Conservation (phyloP, 1,140 invertebrate species). For the Ceratitis capitata region DNA sequence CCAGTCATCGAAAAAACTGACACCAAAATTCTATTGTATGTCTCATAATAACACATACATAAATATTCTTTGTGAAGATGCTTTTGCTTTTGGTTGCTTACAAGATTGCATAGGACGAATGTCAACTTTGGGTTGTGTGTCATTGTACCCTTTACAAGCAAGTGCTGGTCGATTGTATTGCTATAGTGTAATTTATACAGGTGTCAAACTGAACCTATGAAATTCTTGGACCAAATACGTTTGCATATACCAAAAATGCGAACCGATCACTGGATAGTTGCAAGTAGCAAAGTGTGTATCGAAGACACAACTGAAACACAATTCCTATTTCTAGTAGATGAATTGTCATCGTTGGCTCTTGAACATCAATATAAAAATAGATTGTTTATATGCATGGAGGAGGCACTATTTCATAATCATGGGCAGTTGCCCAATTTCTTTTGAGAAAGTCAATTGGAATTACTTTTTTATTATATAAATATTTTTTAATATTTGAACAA, state of each 20-base stretch:
- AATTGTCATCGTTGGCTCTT: conserved; percentile 39
- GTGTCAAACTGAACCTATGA: background rate
- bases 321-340: conserved; percentile 41
- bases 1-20: background rate
- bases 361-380: conserved; percentile 26
- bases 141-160: background rate
- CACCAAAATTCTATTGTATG: conserved; percentile 37
- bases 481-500: too few relatives aligned
- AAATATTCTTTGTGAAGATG: conserved; percentile 33
- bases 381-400: conserved; percentile 32
- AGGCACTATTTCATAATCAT: conserved; percentile 37
- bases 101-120: background rate
- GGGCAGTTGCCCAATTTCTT: conserved; percentile 1
- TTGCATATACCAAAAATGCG: conserved; percentile 34
- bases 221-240: conserved; percentile 26
- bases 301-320: background rate
- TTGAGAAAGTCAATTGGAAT: background rate
- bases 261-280: conserved; percentile 38
- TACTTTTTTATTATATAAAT: too few relatives aligned
- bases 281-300: conserved; percentile 5
- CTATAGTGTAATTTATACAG: conserved; percentile 34
- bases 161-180: conserved; percentile 22
- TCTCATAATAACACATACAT: background rate
- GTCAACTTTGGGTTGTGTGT: background rate
- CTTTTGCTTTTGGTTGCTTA: conserved; percentile 34